Conservation (phyloP, 1,140 invertebrate species). For the Panagrolaimus sp. region DNA sequence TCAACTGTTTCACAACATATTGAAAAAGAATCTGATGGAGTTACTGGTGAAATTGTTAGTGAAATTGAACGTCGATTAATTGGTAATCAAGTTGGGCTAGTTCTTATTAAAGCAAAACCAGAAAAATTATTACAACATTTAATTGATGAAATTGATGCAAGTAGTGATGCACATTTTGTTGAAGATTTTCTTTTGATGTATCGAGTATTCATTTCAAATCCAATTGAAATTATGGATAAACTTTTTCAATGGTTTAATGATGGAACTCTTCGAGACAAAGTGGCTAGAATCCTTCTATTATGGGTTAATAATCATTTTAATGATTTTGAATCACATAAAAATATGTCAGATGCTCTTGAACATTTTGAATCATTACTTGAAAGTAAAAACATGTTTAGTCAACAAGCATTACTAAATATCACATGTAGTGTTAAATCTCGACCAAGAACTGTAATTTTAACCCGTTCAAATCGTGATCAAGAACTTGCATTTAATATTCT, state of each 20-base stretch:
- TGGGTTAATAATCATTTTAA: constrained; percentile 99
- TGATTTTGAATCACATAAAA: constrained; percentile 90
- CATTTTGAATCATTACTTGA: constrained; percentile 77
- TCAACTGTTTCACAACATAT: constrained; percentile 87
- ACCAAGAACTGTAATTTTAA: constrained; percentile 79
- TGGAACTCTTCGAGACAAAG: constrained; percentile 67
- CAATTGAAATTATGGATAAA: constrained; percentile 75
- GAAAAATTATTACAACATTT: constrained; percentile 85
- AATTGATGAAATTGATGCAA: constrained; percentile 77
- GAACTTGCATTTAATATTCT: constrained; percentile 83
- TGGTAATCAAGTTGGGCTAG: constrained; percentile 46
- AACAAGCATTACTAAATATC: constrained; percentile 77
- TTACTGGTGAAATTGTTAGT: constrained; percentile 78
- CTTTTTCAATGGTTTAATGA: constrained; percentile 80
- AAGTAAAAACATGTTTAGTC: constrained; percentile 74
- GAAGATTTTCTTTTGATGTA: constrained; percentile 98
- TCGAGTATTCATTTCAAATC: constrained; percentile 82
- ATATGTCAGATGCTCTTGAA: constrained; percentile 93
- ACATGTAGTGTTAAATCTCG: constrained; percentile 91
- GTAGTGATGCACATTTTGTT: constrained; percentile 87
- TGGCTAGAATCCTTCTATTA: constrained; percentile 83
- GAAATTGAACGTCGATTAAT: constrained; percentile 63
- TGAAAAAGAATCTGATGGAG: constrained; percentile 73
- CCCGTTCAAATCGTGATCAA: constrained; percentile 81
- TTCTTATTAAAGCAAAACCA: constrained; percentile 69